Percentiles rank a stretch among this genome's conserved stretches.
Evolutionary conservation across 1,140 invertebrate genomes (phyloP).

Genomic region (Plutomurus gul): DNA sequence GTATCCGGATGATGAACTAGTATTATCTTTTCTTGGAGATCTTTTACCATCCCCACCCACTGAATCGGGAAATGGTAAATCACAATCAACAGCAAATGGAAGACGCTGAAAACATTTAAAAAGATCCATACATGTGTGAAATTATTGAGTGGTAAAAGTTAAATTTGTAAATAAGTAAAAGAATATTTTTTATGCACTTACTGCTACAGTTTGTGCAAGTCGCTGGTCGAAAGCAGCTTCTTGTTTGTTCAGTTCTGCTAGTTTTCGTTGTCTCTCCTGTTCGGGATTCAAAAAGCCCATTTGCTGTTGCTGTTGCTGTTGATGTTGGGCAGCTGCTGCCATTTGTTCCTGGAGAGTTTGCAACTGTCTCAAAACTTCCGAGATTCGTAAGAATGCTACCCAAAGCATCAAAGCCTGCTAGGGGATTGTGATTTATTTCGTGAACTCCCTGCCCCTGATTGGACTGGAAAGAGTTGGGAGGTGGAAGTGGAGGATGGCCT

Average conservation of each 20-base stretch:
- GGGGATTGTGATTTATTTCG: constrained; percentile 45
- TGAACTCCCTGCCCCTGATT: constrained; percentile 7
- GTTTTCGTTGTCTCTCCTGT: constrained; percentile 71
- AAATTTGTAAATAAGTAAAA: background rate
- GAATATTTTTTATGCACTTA: constrained; percentile 57
- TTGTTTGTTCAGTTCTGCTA: constrained; percentile 73
- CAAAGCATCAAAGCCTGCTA: constrained; percentile 54
- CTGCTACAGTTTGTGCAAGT: constrained; percentile 70
- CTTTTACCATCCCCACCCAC: background rate
- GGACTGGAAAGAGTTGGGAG: background rate
- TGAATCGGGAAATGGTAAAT: constrained; percentile 63
- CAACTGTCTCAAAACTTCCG: constrained; percentile 71
- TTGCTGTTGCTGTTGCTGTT: constrained; percentile 57
- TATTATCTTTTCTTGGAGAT: constrained; percentile 54
- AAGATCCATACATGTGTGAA: background rate
- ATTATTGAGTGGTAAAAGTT: background rate
- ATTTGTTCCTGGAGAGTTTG: constrained; percentile 64
- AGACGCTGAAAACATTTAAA: constrained; percentile 61
- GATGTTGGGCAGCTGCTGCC: constrained; percentile 37
- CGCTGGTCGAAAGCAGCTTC: constrained; percentile 81
- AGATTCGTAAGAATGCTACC: constrained; percentile 70
- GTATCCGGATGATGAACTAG: constrained; percentile 58
- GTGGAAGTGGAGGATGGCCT: constrained; percentile 31
- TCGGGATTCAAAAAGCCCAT: constrained; percentile 64
- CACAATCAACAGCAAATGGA: constrained; percentile 71